A percentile compares a stretch with the other conserved stretches of the same genome.
Evolutionary conservation across 2,888 invertebrate genomes (phyloP).

Genomic region (Ephialtes manifestator): DNA sequence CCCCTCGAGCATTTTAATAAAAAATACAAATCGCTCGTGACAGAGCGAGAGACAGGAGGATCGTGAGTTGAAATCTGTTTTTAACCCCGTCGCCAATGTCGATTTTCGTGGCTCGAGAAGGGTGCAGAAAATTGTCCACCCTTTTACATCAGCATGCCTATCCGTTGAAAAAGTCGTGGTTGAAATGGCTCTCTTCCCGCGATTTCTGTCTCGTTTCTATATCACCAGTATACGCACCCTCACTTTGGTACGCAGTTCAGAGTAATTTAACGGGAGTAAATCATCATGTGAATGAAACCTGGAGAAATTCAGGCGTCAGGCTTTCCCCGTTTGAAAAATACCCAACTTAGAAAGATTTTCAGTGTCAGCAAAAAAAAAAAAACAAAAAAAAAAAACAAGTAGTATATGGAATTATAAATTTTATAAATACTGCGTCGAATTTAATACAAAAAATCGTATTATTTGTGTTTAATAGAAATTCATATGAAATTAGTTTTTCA

Average conservation of each 20-base stretch:
- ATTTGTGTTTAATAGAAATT: background rate
- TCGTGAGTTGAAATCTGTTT: conserved; percentile 60
- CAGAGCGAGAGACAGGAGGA: conserved; percentile 36
- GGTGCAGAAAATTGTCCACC: conserved; percentile 33
- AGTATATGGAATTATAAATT: too few species aligned
- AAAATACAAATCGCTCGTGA: conserved; percentile 61
- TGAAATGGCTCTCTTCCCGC: conserved; percentile 21
- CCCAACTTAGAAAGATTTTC: background rate
- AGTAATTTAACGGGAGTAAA: conserved; percentile 43
- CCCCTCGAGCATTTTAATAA: conserved; percentile 58
- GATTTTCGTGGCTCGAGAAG: conserved; percentile 22
- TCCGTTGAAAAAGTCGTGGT: conserved; percentile 37
- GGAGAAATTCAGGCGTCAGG: background rate
- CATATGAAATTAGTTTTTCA: background rate
- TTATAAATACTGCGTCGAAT: background rate
- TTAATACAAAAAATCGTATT: background rate
- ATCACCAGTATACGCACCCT: conserved; percentile 33
- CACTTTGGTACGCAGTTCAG: conserved; percentile 29
- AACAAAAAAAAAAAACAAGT: too few species aligned
- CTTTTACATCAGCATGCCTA: conserved; percentile 18
- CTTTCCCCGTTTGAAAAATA: background rate
- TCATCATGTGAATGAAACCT: conserved; percentile 27
- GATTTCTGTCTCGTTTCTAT: conserved; percentile 15
- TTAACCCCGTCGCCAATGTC: conserved; percentile 46
- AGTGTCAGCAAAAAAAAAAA: conserved; percentile 3